Base-by-base conservation (phyloP, 1,140 invertebrate species). In the Drosophila ironensis region DNA sequence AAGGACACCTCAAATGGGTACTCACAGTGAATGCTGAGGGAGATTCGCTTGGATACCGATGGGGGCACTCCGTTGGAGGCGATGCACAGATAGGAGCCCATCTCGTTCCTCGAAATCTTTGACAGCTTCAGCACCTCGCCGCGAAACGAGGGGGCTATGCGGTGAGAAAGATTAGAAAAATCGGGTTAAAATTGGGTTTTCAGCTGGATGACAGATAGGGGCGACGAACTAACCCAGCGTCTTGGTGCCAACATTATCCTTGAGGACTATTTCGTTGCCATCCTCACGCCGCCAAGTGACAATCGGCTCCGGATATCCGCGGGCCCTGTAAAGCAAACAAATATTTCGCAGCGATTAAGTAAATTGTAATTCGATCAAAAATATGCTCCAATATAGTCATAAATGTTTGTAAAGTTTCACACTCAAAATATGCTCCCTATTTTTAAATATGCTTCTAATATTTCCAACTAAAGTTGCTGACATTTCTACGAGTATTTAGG, bases 241-340 rank as follows among this genome's bases (percentile, higher is more conserved):
- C 91, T 94, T 95, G 30, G 91, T 90, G 57, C 92, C 93, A 71
- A 89, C 91, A 61, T 87, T 70, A 71, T 94, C 92, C 82, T 94
- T 94, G 30, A 97, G 92, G 17, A 95, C 92, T 67, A 98, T 96
- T 71, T 96, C 94, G 60, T 92, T 92, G 40, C 94, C 94, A 90
- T 97, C 96, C 91, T 97, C 96, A 48, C 96, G 91, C 42, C 94
- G 92, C 97, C 97, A 99, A 52, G 93, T 94, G 37, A 98, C 94
- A 74, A 94, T 93, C 0, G 97, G 97, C 33, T 91, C 90, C 0
- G 97, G 97, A 89, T 95, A 95, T 1, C 97, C 97, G 53, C 92
- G 92, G 3, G 97, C 97, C 57, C 92, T 90, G 64, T 8, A 25
- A 53, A 52, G 37, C 4, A 25, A 41, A 12, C 20, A 17, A 20